Base-by-base conservation (phyloP, 2,113 vertebrate genomes). In the Micromys minutus region DNA sequence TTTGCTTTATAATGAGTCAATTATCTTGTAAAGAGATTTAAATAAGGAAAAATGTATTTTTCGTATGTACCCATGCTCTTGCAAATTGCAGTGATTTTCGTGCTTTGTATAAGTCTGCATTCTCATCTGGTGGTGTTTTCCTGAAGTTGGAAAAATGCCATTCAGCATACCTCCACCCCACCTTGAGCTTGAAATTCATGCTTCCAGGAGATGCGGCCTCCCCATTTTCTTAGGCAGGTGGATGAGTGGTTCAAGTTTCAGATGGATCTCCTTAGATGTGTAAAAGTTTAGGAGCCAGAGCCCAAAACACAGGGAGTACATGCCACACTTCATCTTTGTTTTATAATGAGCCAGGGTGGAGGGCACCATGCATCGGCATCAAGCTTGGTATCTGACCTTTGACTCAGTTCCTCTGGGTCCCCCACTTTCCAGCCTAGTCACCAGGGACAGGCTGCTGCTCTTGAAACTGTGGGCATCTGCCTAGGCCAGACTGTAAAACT, bases 401-500 rank as follows among this genome's bases (percentile, higher is more conserved):
- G 77, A 95, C 90, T 87, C 96, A 95, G 88, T 94, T 81, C 96
- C 90, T 42, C 86, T 91, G 69, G 50, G 63, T 26, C 74, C 94
- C 91, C 97, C 11, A 89, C 95, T 93, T 87, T 39, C 34, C 76
- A 95, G 45, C 95, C 96, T 59, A 74, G 96, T 91, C 93, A 95
- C 57, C 89, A 93, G 88, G 91, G 94, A 71, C 75, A 92, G 21
- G 0, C 45, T 65, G 87, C 2, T 26, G 52, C 22, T 47, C 63
- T 87, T 57, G 94, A 94, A 97, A 75, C 67, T 71, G 61, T 90
- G 94, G 52, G 86, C 92, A 95, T 89, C 65, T 0, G 3, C 29
- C 55, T 94, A 79, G 88, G 84, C 96, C 94, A 95, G 96, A 97
- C 59, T 89, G 34, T 6, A 69, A 97, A 92, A 65, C 69, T 39